Base-by-base conservation (phyloP, 2,797 vertebrate genomes). In the Pseudochirops cupreus region DNA sequence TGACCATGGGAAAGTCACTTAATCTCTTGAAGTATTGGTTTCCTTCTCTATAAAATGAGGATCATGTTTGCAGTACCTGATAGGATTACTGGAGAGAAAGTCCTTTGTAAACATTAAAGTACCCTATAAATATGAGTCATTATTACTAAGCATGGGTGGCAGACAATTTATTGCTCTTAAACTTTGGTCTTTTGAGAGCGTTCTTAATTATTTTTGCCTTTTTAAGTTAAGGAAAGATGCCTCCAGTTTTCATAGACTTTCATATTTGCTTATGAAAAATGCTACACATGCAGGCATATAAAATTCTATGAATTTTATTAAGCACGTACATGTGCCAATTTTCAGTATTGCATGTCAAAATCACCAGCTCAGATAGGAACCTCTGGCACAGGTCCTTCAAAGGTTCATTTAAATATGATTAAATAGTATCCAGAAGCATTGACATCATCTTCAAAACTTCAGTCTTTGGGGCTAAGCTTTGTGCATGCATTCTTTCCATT, bases 281-380 rank as follows among this genome's bases (percentile, higher is more conserved):
- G 56, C 91, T 56, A 89, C 3, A 93, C 14, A 4, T 82, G 18
- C 2, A 55, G 24, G 53, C 6, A 93, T 59, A 53, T 55, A 58
- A 52, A 90, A 94, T 95, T 94, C 56, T 54, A 92, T 95, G 92
- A 74, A 96, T 91, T 46, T 67, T 94, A 95, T 92, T 67, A 95
- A 94, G 94, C 52, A 46, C 7, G 26, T 16, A 96, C 2, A 39
- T 59, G 62, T 16, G 67, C 56, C 31, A 21, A 53, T 58, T 95
- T 96, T 58, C 94, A 96, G 89, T 52, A 93, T 16, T 53, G 13
- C 13, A 96, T 18, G 29, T 94, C 0, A 57, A 97, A 95, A 91
- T 91, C 31, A 94, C 31, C 18, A n/a, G 50, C 55, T 82, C 58
- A 59, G n/a, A 56, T 4, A 93, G 89, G 92, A 96, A 33, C 24